These are phyloP conservation scores for Oryzias melastigma DNA, from an alignment of 2,113 vertebrate species.

Conservation along the genomic window DNA sequence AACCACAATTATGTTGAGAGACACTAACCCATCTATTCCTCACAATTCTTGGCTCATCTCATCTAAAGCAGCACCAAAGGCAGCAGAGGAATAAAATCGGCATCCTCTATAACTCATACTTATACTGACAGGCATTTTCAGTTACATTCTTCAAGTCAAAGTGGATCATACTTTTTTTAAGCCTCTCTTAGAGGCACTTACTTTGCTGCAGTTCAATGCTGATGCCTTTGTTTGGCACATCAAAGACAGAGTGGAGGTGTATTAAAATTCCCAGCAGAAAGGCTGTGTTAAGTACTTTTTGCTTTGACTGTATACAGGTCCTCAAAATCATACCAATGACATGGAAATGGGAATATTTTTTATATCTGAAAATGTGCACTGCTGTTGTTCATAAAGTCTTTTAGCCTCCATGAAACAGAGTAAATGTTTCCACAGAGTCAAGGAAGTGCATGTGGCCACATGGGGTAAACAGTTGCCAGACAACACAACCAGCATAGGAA, in stretches of 20 bases:
- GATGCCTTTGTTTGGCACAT: constrained; percentile 37
- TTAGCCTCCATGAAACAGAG: background rate
- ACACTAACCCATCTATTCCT: constrained; percentile 27
- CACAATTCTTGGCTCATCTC: constrained; percentile 26
- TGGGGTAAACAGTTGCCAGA: background rate
- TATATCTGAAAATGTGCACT: constrained; percentile 22
- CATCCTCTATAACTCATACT: constrained; percentile 26
- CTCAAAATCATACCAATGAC: constrained; percentile 12
- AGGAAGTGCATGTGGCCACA: too few species aligned
- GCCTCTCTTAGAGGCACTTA: constrained; percentile 28
- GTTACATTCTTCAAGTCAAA: constrained; percentile 30
- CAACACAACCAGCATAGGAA: background rate
- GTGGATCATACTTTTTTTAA: constrained; percentile 9
- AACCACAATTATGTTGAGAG: constrained; percentile 59
- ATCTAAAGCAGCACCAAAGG: constrained; percentile 30
- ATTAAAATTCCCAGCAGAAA: constrained; percentile 24
- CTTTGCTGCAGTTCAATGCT: constrained; percentile 26
- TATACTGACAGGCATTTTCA: constrained; percentile 20
- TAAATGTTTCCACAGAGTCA: too few species aligned
- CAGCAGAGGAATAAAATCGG: constrained; percentile 25
- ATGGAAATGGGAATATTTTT: constrained; percentile 1
- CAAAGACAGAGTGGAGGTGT: constrained; percentile 22
- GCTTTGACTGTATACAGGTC: constrained; percentile 22
- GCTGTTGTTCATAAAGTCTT: background rate
- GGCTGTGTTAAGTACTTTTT: constrained; percentile 17